phyloP scores from a whole-genome alignment of 2,113 vertebrate genomes.

The Oryzias woworae region DNA sequence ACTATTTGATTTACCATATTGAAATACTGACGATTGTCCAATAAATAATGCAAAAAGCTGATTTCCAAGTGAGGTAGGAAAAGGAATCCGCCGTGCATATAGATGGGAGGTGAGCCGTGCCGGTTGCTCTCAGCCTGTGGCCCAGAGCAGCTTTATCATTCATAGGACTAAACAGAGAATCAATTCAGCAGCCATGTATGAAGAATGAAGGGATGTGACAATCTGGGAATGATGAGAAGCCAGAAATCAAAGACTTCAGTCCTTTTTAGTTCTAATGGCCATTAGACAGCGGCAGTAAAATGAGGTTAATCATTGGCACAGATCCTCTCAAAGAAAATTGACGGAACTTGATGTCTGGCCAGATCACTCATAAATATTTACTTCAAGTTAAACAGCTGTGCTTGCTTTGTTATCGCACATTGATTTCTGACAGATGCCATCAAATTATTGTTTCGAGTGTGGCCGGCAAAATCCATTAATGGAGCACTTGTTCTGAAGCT shows the following conservation, averaged over 20 bases:
- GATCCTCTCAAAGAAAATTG: constrained; percentile 96
- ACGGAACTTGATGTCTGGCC: constrained; percentile 94
- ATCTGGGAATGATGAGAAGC: constrained; percentile 95
- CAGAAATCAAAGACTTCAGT: constrained; percentile 90
- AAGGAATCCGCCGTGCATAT: constrained; percentile 66
- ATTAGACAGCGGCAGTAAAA: constrained; percentile 94
- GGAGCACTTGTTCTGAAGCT: constrained; percentile 50
- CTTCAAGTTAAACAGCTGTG: constrained; percentile 90
- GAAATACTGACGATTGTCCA: constrained; percentile 67
- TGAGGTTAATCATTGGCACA: constrained; percentile 98
- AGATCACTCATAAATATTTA: constrained; percentile 99
- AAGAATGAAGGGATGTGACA: constrained; percentile 92
- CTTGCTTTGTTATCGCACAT: constrained; percentile 87
- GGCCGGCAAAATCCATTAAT: constrained; percentile 66
- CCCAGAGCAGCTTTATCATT: constrained; percentile 90
- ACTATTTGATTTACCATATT: constrained; percentile 67
- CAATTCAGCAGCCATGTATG: constrained; percentile 93
- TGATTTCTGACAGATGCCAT: constrained; percentile 90
- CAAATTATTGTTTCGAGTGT: constrained; percentile 78
- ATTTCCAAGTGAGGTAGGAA: constrained; percentile 53
- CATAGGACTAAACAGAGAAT: constrained; percentile 97
- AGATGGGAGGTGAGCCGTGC: constrained; percentile 63
- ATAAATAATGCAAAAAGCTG: constrained; percentile 74
- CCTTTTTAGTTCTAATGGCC: constrained; percentile 91
- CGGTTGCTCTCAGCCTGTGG: constrained; percentile 78